Percentiles rank a stretch among this genome's conserved stretches.
Evolutionary conservation across 64 coral and sea anemone genomes (phyloP).

Genomic region (Platygyra sinensis): DNA sequence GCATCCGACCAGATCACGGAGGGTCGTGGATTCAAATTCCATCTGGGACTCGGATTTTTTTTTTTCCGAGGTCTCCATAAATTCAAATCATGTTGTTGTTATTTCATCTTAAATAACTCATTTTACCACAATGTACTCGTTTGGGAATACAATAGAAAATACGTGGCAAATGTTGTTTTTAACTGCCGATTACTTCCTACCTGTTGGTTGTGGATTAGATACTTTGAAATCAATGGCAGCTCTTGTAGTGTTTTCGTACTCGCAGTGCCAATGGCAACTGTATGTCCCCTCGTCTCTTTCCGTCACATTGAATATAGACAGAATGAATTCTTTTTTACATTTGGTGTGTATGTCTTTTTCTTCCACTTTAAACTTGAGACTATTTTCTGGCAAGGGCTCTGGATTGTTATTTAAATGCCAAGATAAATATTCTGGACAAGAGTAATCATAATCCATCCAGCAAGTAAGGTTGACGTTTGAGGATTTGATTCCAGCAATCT

Average conservation of each 20-base stretch:
- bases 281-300: conserved; percentile 5
- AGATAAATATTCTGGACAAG: neutral
- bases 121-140: too few relatives aligned
- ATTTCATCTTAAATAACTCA: too few relatives aligned
- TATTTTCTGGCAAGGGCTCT: neutral
- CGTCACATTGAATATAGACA: conserved; percentile 22
- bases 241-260: neutral
- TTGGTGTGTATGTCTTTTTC: neutral
- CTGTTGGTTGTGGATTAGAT: neutral
- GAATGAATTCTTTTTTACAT: neutral
- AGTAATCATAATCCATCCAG: neutral
- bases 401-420: neutral
- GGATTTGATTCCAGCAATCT: neutral
- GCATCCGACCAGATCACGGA: too few relatives aligned
- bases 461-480: neutral
- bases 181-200: neutral
- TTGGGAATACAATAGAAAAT: too few relatives aligned
- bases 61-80: too few relatives aligned
- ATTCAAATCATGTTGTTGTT: too few relatives aligned
- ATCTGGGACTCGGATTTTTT: too few relatives aligned
- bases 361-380: neutral
- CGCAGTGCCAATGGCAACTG: neutral
- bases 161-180: too few relatives aligned
- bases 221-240: neutral
- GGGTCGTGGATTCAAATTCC: too few relatives aligned